Base-by-base conservation (phyloP, 2,797 vertebrate genomes). In the Mycteria americana region DNA sequence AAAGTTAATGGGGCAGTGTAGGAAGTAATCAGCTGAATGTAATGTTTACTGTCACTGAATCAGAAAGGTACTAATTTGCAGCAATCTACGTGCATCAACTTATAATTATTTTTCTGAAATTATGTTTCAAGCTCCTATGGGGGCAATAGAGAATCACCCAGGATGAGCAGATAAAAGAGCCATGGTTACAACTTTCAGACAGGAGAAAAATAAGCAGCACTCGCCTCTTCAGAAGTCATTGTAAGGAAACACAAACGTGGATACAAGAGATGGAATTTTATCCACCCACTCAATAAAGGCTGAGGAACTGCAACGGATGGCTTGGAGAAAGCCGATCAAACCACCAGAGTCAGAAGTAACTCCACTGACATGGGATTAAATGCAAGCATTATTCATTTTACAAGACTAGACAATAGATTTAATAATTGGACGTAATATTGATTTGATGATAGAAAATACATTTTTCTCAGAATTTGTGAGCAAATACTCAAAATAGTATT, bases 41-140 rank as follows among this genome's bases (percentile, higher is more conserved):
- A 68, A 60, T 86, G 92, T 82, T 95, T 89, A 45, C 89, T 72
- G 85, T 46, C 85, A 78, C 67, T 22, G 46, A 31, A 30, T 78
- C 85, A 68, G 60, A 93, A 93, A 95, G 85, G 88, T 88, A 56
- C 85, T 69, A 62, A 92, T 79, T 69, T 92, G 72, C 88, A 45
- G 77, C 77, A 56, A 85, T 78, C 88, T 77, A 46, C 11, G 7
- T 69, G 89, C 73, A 78, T 51, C 82, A 89, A 48, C 37, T 54
- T 70, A 15, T 57, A 69, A 83, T 75, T 86, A 91, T 86, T 82
- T 88, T 54, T 50, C 51, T 54, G 81, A 92, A 88, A 82, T 78
- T 18, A 62, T 45, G 46, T 65, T 83, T 70, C 65, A 19, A n/a
- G 80, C 41, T 91, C 67, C 88, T 60, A 3, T 7, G 67, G 65